These are phyloP conservation scores for Zele albiditarsus DNA, from an alignment of 2,888 invertebrate genomes.

Conservation along the genomic window DNA sequence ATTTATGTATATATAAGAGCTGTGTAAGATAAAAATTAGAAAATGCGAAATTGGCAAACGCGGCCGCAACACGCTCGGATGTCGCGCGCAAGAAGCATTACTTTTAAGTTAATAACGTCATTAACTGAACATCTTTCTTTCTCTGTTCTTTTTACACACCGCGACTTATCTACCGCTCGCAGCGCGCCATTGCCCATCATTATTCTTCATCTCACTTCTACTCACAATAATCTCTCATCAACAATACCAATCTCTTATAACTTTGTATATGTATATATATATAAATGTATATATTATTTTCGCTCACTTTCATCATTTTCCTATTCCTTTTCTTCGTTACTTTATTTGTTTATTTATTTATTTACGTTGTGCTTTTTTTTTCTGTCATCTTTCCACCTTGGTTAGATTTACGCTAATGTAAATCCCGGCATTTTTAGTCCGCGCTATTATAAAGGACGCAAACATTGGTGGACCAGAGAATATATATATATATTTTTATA, in stretches of 20 bases:
- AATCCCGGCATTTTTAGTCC: slow-evolving; percentile 25
- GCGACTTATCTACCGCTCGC: slow-evolving; percentile 20
- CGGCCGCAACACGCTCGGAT: slow-evolving; percentile 15
- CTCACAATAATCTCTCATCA: slow-evolving; percentile 1
- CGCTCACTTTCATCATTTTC: slow-evolving; percentile 2
- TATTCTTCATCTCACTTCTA: slow-evolving; percentile 25
- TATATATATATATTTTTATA: not conserved
- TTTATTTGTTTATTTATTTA: not conserved
- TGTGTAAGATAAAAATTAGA: not conserved
- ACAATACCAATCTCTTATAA: not conserved
- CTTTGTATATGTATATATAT: not conserved
- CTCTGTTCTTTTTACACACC: slow-evolving; percentile 13
- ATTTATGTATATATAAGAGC: not conserved
- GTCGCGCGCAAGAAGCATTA: slow-evolving; percentile 49
- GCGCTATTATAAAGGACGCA: slow-evolving; percentile 29
- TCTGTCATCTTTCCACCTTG: not conserved
- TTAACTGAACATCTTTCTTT: slow-evolving; percentile 42
- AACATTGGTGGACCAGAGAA: not conserved
- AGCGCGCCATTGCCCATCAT: not conserved
- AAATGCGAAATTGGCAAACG: not conserved
- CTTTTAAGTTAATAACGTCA: slow-evolving; percentile 58
- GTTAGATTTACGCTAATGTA: slow-evolving; percentile 21
- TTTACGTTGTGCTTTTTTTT: not conserved
- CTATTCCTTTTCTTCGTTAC: not conserved
- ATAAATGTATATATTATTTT: slow-evolving; percentile 6